phyloP scores from a whole-genome alignment of 2,113 vertebrate genomes.

The Ammodytes marinus region DNA sequence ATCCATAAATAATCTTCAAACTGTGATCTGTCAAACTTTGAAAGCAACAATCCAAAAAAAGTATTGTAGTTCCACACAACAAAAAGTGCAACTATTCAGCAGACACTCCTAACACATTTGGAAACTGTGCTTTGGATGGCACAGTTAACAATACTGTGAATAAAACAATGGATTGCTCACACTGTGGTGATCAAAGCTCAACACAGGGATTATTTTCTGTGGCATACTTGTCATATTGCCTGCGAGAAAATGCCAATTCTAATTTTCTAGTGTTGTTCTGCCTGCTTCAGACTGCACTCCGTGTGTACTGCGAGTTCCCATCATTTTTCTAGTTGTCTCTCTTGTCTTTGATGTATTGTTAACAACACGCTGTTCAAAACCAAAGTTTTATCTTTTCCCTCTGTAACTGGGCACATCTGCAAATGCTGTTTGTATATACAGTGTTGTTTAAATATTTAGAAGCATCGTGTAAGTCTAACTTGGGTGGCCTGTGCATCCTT shows the following conservation, averaged over 20 bases:
- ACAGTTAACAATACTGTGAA: conserved; percentile 10
- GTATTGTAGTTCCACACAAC: not conserved
- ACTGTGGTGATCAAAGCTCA: conserved; percentile 39
- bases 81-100: not conserved
- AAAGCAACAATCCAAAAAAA: not conserved
- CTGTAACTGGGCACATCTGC: conserved; percentile 53
- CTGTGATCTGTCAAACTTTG: not conserved
- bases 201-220: not conserved
- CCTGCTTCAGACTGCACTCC: conserved; percentile 42
- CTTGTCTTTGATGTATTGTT: conserved; percentile 66
- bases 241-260: conserved; percentile 46
- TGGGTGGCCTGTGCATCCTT: conserved; percentile 51
- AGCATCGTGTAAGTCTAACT: conserved; percentile 51
- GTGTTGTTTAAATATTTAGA: conserved; percentile 66
- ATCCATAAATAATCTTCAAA: conserved; percentile 2
- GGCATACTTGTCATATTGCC: conserved; percentile 42
- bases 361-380: conserved; percentile 51
- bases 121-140: not conserved
- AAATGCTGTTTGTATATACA: conserved; percentile 55
- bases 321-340: conserved; percentile 43
- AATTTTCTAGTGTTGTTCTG: conserved; percentile 20
- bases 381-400: conserved; percentile 53
- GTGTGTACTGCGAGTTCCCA: conserved; percentile 36
- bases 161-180: conserved; percentile 1
- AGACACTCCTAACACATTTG: not conserved